A percentile compares a stretch with the other conserved stretches of the same genome.
Conservation (phyloP, 2,113 vertebrate genomes). For the Myiopsitta monachus region DNA sequence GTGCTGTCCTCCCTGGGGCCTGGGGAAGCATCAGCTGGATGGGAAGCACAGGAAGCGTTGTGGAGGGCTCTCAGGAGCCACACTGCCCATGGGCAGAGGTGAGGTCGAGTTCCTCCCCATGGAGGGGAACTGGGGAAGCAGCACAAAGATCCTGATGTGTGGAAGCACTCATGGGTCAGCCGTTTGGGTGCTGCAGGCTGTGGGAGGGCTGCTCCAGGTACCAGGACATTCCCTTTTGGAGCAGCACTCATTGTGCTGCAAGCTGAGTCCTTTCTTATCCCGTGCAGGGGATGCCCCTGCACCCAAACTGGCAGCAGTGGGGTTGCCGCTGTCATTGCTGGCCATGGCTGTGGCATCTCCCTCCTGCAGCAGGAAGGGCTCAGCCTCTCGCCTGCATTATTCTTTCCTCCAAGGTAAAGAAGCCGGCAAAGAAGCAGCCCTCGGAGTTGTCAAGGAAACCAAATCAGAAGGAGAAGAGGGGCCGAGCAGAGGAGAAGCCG, state of each 20-base stretch:
- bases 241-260: neutral
- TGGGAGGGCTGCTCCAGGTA: neutral
- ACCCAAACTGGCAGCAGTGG: neutral
- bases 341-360: accelerated
- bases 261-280: neutral
- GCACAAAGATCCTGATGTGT: neutral
- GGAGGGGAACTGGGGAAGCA: neutral
- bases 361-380: neutral
- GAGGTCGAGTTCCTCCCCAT: neutral
- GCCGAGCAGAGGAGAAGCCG: slow-evolving; percentile 83
- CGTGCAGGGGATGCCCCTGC: accelerated
- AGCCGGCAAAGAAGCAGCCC: slow-evolving; percentile 76
- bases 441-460: slow-evolving; percentile 81
- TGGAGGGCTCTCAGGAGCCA: neutral
- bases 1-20: accelerated
- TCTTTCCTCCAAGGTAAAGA: slow-evolving; percentile 80
- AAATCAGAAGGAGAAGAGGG: slow-evolving; percentile 86
- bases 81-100: accelerated
- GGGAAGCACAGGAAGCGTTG: neutral
- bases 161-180: neutral
- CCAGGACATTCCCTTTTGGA: neutral
- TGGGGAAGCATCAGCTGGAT: neutral
- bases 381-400: neutral
- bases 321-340: neutral
- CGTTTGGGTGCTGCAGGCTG: neutral